phyloP scores from a whole-genome alignment of 2,888 invertebrate species.

The Sphecodes monilicornis region DNA sequence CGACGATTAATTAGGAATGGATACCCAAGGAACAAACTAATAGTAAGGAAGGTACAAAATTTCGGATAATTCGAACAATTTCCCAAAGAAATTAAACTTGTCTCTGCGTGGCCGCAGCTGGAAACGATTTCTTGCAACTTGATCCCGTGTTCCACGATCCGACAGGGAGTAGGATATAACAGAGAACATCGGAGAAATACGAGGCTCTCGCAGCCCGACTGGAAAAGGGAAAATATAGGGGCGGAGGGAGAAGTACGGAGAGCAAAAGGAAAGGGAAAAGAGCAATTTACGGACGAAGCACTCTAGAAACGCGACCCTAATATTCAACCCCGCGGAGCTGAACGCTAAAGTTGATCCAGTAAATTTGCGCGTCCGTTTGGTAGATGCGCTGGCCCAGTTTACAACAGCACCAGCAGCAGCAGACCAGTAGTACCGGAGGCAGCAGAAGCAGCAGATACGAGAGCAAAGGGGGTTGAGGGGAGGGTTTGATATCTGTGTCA shows the following conservation, averaged over 20 bases:
- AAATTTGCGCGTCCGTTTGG: slow-evolving; percentile 66
- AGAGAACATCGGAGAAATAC: not conserved
- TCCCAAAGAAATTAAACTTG: not conserved
- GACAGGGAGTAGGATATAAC: not conserved
- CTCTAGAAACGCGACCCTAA: slow-evolving; percentile 43
- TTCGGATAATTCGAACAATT: not conserved
- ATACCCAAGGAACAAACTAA: not conserved
- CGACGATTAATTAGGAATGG: not conserved
- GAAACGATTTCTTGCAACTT: not conserved
- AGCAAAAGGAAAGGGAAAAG: slow-evolving; percentile 13
- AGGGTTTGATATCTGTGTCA: slow-evolving; percentile 59
- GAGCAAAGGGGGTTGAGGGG: slow-evolving; percentile 37
- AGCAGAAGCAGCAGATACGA: slow-evolving; percentile 24
- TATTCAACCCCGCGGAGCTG: slow-evolving; percentile 41
- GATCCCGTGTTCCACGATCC: not conserved
- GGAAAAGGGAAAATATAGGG: not conserved
- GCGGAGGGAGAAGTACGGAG: not conserved
- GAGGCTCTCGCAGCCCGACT: not conserved
- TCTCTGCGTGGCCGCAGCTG: not conserved
- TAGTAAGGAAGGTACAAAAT: not conserved
- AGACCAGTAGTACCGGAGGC: not conserved
- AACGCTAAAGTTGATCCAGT: slow-evolving; percentile 52
- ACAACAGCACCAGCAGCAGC: not conserved
- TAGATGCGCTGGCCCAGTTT: slow-evolving; percentile 68
- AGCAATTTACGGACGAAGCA: slow-evolving; percentile 12